Evolutionary conservation across 2,888 invertebrate genomes (phyloP).

Genomic region (Azorinus chamasolen): DNA sequence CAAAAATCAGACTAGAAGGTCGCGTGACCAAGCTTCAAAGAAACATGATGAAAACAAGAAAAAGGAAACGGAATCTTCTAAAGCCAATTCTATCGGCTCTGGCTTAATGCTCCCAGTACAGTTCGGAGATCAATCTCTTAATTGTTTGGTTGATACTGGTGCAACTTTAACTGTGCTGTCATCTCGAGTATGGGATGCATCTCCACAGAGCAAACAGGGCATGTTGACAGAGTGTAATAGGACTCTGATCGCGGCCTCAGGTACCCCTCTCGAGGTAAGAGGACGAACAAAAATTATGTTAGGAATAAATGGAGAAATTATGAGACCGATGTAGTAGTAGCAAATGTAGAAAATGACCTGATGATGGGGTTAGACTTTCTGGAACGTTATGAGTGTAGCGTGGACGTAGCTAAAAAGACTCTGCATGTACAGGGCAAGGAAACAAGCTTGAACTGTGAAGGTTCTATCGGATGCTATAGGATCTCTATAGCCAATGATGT

Average conservation of each 20-base stretch:
- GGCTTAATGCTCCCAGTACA: not conserved
- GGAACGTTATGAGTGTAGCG: slow-evolving; percentile 7
- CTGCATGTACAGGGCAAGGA: slow-evolving; percentile 2
- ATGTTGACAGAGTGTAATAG: not conserved
- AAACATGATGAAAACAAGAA: not conserved
- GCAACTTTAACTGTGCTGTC: slow-evolving; percentile 5
- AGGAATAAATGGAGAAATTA: too few species aligned
- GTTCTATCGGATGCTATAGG: slow-evolving; percentile 13
- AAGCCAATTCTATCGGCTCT: not conserved
- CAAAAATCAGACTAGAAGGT: too few species aligned
- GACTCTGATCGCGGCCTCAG: not conserved
- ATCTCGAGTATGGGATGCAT: not conserved
- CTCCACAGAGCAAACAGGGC: not conserved
- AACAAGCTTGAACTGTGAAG: not conserved
- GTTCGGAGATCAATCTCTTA: not conserved
- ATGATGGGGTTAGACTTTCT: slow-evolving; percentile 31
- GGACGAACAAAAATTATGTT: not conserved
- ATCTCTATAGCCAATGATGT: not conserved
- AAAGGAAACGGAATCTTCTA: too few species aligned
- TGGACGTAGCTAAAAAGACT: slow-evolving; percentile 5
- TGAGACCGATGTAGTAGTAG: slow-evolving; percentile 17
- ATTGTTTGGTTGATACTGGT: slow-evolving; percentile 7
- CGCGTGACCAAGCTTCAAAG: too few species aligned
- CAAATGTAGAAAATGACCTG: slow-evolving; percentile 24
- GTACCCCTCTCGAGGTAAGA: not conserved